A percentile compares a stretch with the other conserved stretches of the same genome.
Conservation (phyloP, 2,797 vertebrate genomes). For the Chiloscyllium punctatum region DNA sequence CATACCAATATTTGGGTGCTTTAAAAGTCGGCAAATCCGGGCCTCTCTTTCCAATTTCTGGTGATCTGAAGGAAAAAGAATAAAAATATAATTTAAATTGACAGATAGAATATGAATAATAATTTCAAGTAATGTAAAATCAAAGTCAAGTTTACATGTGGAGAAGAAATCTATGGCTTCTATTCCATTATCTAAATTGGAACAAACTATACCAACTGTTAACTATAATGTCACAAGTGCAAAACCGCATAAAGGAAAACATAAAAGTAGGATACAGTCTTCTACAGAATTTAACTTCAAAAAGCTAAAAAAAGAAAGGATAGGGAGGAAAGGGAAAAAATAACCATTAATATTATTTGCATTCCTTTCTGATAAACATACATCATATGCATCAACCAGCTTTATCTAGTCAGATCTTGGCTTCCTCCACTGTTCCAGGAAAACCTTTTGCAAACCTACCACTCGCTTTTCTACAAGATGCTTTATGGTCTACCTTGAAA, state of each 20-base stretch:
- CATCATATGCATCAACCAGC: too few species aligned
- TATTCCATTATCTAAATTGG: not conserved
- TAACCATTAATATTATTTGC: not conserved
- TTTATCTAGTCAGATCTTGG: not conserved
- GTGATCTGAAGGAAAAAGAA: constrained; percentile 70
- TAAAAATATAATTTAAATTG: constrained; percentile 31
- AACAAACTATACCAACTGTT: not conserved
- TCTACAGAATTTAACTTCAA: not conserved
- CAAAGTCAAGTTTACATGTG: not conserved
- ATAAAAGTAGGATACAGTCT: too few species aligned
- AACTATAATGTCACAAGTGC: not conserved
- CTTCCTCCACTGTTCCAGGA: not conserved
- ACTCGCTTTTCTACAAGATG: not conserved
- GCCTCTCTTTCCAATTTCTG: constrained; percentile 96
- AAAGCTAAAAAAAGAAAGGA: not conserved
- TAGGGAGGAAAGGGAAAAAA: not conserved
- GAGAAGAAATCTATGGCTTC: not conserved
- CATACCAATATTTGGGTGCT: constrained; percentile 90
- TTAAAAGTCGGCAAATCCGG: constrained; percentile 89
- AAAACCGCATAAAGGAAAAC: too few species aligned
- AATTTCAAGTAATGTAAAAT: not conserved
- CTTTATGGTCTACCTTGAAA: not conserved
- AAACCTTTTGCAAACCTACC: not conserved
- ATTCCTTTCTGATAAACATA: not conserved
- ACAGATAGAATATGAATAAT: too few species aligned